Evolutionary conservation across 1,140 invertebrate species (phyloP).

Genomic region (Pseudomyrmex flavicornis): DNA sequence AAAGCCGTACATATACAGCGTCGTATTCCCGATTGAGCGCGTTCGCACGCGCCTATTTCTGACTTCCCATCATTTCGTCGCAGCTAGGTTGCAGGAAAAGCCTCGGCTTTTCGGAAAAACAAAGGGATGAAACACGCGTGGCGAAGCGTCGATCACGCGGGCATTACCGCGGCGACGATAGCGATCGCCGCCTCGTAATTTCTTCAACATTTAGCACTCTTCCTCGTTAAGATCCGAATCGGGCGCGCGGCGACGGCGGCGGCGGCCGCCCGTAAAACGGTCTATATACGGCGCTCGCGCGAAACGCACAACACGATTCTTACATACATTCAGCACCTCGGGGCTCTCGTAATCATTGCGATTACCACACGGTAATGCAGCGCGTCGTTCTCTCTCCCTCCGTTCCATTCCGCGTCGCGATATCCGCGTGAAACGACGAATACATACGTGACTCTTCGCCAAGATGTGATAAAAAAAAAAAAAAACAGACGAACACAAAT

Average conservation of each 20-base stretch:
- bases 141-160: slow-evolving; percentile 68
- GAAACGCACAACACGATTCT: slow-evolving; percentile 67
- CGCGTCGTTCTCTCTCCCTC: slow-evolving; percentile 35
- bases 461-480: background rate
- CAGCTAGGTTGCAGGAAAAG: slow-evolving; percentile 9
- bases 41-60: slow-evolving; percentile 30
- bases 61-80: slow-evolving; percentile 43
- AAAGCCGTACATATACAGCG: slow-evolving; percentile 21
- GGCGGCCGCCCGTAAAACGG: slow-evolving; percentile 61
- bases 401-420: slow-evolving; percentile 11
- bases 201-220: slow-evolving; percentile 72
- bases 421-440: slow-evolving; percentile 39
- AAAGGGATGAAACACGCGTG: slow-evolving; percentile 57
- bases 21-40: slow-evolving; percentile 25
- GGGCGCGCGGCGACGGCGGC: slow-evolving; percentile 9
- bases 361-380: slow-evolving; percentile 69
- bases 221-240: slow-evolving; percentile 60
- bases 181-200: slow-evolving; percentile 73
- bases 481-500: slow-evolving; percentile 3
- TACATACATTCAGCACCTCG: slow-evolving; percentile 65
- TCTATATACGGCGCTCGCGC: slow-evolving; percentile 67
- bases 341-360: slow-evolving; percentile 73
- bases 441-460: slow-evolving; percentile 58
- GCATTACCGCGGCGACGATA: slow-evolving; percentile 63
- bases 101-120: slow-evolving; percentile 26